Percentiles rank a stretch among this genome's conserved stretches.
Conservation (phyloP, 2,888 invertebrate genomes). For the Prosopocoilus inquinatus region DNA sequence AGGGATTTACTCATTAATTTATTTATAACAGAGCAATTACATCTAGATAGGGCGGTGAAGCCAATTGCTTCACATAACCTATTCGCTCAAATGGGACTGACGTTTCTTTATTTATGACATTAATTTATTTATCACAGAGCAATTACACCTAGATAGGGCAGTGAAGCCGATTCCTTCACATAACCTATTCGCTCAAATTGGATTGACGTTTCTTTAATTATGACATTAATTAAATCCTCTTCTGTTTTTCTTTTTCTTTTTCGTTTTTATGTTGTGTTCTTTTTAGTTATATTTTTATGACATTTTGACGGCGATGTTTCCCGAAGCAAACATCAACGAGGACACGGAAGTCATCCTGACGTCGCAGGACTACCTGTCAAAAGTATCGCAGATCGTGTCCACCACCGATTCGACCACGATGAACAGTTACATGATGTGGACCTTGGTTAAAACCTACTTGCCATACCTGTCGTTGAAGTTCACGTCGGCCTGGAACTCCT, state of each 20-base stretch:
- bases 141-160: too few relatives aligned
- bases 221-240: not conserved
- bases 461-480: slow-evolving; percentile 55
- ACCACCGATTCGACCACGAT: slow-evolving; percentile 54
- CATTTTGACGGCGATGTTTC: slow-evolving; percentile 53
- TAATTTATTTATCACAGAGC: too few relatives aligned
- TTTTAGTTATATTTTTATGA: slow-evolving; percentile 50
- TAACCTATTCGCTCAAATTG: too few relatives aligned
- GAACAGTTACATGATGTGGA: slow-evolving; percentile 62
- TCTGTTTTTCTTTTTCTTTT: not conserved
- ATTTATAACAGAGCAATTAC: too few relatives aligned
- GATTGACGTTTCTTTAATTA: too few relatives aligned
- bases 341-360: slow-evolving; percentile 55
- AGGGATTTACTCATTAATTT: too few relatives aligned
- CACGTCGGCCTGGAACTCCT: slow-evolving; percentile 38
- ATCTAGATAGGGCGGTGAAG: too few relatives aligned
- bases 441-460: slow-evolving; percentile 54
- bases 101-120: too few relatives aligned
- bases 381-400: slow-evolving; percentile 54
- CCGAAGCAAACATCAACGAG: slow-evolving; percentile 51
- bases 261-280: too few relatives aligned
- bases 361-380: slow-evolving; percentile 54
- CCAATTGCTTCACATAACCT: too few relatives aligned
- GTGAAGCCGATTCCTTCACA: too few relatives aligned
- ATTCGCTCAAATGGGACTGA: too few relatives aligned